Evolutionary conservation across 2,113 vertebrate genomes (phyloP).

Genomic region (Entomyzon cyanotis): DNA sequence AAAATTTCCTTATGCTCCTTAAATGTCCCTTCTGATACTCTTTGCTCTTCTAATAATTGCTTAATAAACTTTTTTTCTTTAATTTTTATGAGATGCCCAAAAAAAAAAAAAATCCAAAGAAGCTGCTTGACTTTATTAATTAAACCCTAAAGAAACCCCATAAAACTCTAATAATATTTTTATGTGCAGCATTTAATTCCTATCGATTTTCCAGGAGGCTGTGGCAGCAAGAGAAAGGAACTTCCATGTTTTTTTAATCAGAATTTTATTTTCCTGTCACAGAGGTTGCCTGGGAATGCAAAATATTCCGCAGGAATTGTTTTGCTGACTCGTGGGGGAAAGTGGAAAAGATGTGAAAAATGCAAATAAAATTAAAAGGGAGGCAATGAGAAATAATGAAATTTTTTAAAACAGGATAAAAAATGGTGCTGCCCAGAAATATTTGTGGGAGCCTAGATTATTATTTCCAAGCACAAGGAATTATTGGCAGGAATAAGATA

Average conservation of each 20-base stretch:
- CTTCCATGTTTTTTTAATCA: background rate
- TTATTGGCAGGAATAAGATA: background rate
- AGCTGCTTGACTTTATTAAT: background rate
- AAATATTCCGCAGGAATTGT: background rate
- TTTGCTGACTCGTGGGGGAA: background rate
- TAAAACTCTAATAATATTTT: constrained; percentile 56
- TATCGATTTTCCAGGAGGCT: constrained; percentile 51
- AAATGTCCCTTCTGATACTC: background rate
- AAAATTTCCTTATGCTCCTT: background rate
- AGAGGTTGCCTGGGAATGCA: background rate
- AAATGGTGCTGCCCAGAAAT: background rate
- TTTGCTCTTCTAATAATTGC: constrained; percentile 27
- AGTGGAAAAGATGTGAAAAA: background rate
- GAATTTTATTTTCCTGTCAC: background rate
- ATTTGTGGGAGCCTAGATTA: background rate
- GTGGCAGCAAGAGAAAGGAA: background rate
- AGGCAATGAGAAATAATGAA: background rate
- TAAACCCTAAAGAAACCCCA: constrained; percentile 33
- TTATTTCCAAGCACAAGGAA: background rate
- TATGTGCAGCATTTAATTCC: constrained; percentile 37
- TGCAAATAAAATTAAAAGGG: background rate
- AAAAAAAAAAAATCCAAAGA: background rate
- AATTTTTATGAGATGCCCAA: background rate
- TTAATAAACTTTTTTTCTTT: background rate
- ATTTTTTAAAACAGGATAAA: background rate